phyloP scores from a whole-genome alignment of 2,113 vertebrate genomes.

The Passer domesticus region DNA sequence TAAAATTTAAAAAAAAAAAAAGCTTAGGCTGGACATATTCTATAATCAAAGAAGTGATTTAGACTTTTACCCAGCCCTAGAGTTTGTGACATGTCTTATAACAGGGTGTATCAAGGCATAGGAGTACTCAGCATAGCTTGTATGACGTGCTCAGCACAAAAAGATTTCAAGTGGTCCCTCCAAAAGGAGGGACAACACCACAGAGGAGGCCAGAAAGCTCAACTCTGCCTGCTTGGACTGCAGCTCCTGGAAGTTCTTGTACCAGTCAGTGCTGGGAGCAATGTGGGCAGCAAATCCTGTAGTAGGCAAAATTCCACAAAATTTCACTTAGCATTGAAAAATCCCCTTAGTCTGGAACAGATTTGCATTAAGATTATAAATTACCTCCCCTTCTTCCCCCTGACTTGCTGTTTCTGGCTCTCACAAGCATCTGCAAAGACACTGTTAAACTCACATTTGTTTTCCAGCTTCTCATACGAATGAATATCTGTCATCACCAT shows the following conservation, averaged over 20 bases:
- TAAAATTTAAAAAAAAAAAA: neutral
- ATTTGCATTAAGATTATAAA: neutral
- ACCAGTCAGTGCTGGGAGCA: neutral
- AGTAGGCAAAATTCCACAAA: neutral
- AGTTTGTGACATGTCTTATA: neutral
- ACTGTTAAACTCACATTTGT: neutral
- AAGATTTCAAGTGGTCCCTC: neutral
- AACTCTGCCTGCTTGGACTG: neutral
- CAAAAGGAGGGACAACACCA: neutral
- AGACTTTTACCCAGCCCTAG: neutral
- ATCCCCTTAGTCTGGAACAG: neutral
- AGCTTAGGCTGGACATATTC: neutral
- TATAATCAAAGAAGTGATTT: neutral
- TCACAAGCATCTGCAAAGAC: neutral
- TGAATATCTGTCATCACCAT: neutral
- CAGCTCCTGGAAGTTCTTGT: neutral
- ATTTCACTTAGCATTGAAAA: neutral
- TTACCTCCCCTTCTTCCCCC: neutral
- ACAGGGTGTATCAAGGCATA: neutral
- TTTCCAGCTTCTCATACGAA: neutral
- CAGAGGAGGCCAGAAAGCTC: neutral
- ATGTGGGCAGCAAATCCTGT: neutral
- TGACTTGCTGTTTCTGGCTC: neutral
- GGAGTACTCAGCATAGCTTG: neutral
- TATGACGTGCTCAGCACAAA: accelerated